Percentiles rank a stretch among this genome's conserved stretches.
Conservation (phyloP, 2,888 invertebrate genomes). For the Lithophane ornitopus region DNA sequence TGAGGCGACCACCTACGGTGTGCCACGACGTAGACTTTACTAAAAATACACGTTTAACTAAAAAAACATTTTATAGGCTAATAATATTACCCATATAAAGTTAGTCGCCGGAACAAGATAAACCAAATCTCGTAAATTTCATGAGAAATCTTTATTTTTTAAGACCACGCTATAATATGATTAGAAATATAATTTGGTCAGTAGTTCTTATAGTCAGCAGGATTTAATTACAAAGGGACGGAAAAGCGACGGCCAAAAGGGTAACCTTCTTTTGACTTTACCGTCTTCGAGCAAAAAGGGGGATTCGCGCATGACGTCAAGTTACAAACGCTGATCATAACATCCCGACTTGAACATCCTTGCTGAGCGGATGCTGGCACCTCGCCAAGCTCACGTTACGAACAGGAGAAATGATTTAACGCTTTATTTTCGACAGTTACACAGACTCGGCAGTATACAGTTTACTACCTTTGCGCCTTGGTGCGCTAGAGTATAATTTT, state of each 20-base stretch:
- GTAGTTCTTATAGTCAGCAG: neutral
- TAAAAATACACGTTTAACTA: slow-evolving; percentile 23
- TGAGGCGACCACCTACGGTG: slow-evolving; percentile 34
- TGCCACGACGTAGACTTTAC: neutral
- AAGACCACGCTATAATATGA: neutral
- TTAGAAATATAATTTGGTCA: neutral
- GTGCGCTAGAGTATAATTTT: slow-evolving; percentile 17
- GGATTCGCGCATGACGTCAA: slow-evolving; percentile 56
- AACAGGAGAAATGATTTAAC: slow-evolving; percentile 65
- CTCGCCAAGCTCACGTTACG: slow-evolving; percentile 57
- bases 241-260: neutral
- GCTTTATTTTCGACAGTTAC: slow-evolving; percentile 65
- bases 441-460: slow-evolving; percentile 34
- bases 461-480: slow-evolving; percentile 35
- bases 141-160: neutral
- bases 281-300: slow-evolving; percentile 6
- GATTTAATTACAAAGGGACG: neutral
- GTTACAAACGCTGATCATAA: slow-evolving; percentile 55
- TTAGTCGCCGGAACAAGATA: slow-evolving; percentile 6
- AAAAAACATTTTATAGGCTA: slow-evolving; percentile 28
- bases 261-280: neutral
- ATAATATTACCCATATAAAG: slow-evolving; percentile 24
- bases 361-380: slow-evolving; percentile 64
- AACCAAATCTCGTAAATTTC: slow-evolving; percentile 7
- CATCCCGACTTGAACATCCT: slow-evolving; percentile 64